Base-by-base conservation (phyloP, 2,113 vertebrate species). In the Heterotis niloticus region DNA sequence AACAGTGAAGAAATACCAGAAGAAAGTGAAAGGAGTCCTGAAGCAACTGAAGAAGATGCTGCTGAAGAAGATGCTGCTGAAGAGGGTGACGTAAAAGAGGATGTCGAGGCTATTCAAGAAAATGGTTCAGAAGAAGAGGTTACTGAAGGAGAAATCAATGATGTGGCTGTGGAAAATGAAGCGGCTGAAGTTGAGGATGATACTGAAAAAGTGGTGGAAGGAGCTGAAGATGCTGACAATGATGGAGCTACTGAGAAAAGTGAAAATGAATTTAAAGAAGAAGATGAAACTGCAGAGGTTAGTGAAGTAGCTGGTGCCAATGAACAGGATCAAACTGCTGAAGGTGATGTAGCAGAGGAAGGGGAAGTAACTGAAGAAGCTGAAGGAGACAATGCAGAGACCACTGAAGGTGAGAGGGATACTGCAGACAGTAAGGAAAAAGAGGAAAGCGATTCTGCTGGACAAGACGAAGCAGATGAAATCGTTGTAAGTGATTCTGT, bases 21-120 rank as follows among this genome's bases (percentile, higher is more conserved):
- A 11, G 77, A 69, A 18, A 81, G 83, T 13, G 26, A 14, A 16
- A 83, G 77, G 54, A 88, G 87, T 65, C 80, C 3, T 70, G 75
- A 13, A 65, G 54, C 66, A 64, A 34, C 10, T 20, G 57, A 71
- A 69, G 79, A 67, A 67, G 76, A 69, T 23, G 56, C 51, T 34
- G 70, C 28, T 60, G 81, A 65, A 76, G 75, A 79, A n/a, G 12
- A 81, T 0, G 29, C 71, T 0, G 2, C 69, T 79, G 67, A 76
- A 20, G 20, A 54, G 20, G 67, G 17, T 52, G 81, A 81, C 75
- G 52, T 34, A 56, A 56, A 18, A n/a, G 52, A 81, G 67, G 66
- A 71, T 24, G 66, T 64, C 0, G 23, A 78, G n/a, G 9, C 4
- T 44, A 26, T 52, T 54, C 71, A 78, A 73, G 52, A 11, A 34